Evolutionary conservation across 1,140 invertebrate species (phyloP), one percentile per base, ranked within the genome.

Genomic region (Hermetia illucens): DNA sequence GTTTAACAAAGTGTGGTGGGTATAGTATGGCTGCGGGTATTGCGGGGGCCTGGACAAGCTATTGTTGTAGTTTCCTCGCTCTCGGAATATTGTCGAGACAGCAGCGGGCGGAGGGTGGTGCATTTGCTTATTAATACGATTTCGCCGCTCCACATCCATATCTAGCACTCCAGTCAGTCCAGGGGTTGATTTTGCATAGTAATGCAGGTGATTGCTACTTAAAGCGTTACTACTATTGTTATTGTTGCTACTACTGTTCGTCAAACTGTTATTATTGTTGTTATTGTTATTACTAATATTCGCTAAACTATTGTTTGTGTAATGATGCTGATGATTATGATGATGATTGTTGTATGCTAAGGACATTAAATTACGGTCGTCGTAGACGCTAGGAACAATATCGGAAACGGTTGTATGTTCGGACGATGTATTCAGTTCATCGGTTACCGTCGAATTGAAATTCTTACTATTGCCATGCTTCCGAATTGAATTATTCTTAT

Each of bases 331-430:
- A 38, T 10, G 35, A 10, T 8, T 19, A 2, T 35, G 38, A 38
- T 34, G 17, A 16, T 37, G 36, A 34, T 37, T 20, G 25, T 20
- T 39, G 20, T 58, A 58, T 34, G 52, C 56, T 4, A 58, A 45
- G 10, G 53, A 51, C 56, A 58, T 58, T 15, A 58, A 45, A 43
- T 58, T 58, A 29, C 53, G 43, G 36, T 58, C 55, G 34, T 58
- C 55, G 34, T 58, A 58, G 4, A 58, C 24, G 8, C 13, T 24
- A 30, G 54, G 55, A 0, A 50, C 46, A 3, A 53, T 50, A 10
- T 57, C 52, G 3, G 51, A 53, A 36, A 15, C 17, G 12, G 13
- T n/a, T n/a, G 12, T 39, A 17, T 32, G 30, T 22, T 33, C 38
- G 5, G 32, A 49, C 35, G 53, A 52, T 18, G 52, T 54, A 38